Evolutionary conservation across 2,888 invertebrate species (phyloP).

Genomic region (Plagodis pulveraria): DNA sequence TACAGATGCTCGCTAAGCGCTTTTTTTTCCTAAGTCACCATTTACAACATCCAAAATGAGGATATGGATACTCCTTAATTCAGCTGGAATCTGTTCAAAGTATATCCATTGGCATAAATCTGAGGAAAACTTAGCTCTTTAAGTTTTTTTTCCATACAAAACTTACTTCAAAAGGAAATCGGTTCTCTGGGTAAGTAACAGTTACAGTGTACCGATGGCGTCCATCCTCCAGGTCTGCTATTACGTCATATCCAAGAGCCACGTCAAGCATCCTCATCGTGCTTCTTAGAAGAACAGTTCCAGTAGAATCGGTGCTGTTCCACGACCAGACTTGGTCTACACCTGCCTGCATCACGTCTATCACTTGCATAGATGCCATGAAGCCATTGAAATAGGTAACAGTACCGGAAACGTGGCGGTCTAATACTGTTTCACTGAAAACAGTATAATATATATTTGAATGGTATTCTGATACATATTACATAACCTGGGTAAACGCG

Average conservation of each 20-base stretch:
- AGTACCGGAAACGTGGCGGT: slow-evolving; percentile 42
- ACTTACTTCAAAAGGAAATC: slow-evolving; percentile 57
- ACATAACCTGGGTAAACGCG: too few species aligned
- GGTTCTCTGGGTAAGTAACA: slow-evolving; percentile 48
- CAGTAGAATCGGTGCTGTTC: slow-evolving; percentile 35
- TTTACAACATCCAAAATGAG: too few species aligned
- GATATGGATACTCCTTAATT: too few species aligned
- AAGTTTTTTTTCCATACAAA: neutral
- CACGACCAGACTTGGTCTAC: slow-evolving; percentile 59
- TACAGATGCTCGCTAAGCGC: too few species aligned
- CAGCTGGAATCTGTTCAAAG: too few species aligned
- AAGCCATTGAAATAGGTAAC: slow-evolving; percentile 62
- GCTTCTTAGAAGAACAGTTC: slow-evolving; percentile 49
- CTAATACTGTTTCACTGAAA: slow-evolving; percentile 56
- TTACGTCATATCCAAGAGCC: slow-evolving; percentile 61
- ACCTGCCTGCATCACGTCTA: slow-evolving; percentile 51
- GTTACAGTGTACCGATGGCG: slow-evolving; percentile 47
- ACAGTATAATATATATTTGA: too few species aligned
- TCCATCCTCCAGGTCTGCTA: slow-evolving; percentile 42
- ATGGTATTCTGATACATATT: too few species aligned
- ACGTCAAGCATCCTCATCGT: slow-evolving; percentile 56
- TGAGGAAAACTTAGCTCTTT: too few species aligned
- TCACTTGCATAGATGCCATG: slow-evolving; percentile 52
- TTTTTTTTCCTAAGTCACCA: too few species aligned
- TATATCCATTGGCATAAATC: too few species aligned